phyloP scores from a whole-genome alignment of 2,113 vertebrate species.

The Pangasianodon gigas region DNA sequence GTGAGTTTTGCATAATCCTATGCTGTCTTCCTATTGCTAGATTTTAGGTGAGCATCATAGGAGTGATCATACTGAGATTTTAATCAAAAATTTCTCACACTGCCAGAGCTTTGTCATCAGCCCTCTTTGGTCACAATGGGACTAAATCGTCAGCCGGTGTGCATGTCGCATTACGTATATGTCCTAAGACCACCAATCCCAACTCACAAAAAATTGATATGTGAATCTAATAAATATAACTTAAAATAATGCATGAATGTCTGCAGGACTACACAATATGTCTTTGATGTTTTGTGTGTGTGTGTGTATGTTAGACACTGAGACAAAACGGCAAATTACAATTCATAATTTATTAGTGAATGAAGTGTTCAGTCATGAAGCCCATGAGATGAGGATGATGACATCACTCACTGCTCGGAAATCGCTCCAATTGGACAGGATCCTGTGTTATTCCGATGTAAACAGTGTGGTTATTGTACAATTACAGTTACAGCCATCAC shows the following conservation, averaged over 20 bases:
- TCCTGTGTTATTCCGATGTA: background rate
- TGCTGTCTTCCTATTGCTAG: background rate
- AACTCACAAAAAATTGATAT: background rate
- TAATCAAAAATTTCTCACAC: background rate
- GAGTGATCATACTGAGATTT: background rate
- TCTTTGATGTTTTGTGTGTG: background rate
- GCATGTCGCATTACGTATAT: background rate
- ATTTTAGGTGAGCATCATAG: background rate
- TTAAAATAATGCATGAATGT: background rate
- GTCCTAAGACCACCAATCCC: background rate
- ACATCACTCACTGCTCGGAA: background rate
- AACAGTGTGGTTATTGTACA: background rate
- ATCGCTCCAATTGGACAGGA: background rate
- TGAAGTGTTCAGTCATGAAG: background rate
- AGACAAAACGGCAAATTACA: background rate
- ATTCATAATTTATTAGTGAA: background rate
- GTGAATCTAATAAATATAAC: background rate
- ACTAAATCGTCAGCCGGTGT: background rate
- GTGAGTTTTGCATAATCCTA: background rate
- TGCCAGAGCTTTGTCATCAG: background rate
- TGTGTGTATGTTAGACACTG: background rate
- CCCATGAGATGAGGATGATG: background rate
- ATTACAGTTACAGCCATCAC: background rate
- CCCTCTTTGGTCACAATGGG: background rate
- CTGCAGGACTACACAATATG: background rate